These are phyloP conservation scores for Polydrusus cervinus DNA, from an alignment of 2,888 invertebrate genomes.

Conservation along the genomic window DNA sequence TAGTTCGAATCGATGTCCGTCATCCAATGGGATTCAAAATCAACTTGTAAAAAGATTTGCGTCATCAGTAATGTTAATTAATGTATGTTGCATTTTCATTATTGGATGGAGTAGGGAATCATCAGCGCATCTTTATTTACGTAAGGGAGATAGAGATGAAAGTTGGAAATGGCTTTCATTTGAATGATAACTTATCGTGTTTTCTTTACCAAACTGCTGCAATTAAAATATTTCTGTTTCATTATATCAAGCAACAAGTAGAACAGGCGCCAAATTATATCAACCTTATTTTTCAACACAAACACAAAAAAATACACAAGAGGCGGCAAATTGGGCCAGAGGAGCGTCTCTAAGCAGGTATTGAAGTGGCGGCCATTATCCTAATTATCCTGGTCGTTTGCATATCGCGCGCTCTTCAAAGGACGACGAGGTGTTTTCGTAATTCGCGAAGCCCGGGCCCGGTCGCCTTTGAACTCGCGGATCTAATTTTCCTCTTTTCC, in stretches of 20 bases:
- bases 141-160: no score
- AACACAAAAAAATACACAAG: constrained; percentile 40
- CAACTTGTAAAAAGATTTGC: constrained; percentile 32
- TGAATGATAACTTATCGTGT: no score
- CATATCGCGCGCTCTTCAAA: constrained; percentile 70
- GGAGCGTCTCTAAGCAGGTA: constrained; percentile 38
- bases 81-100: constrained; percentile 9
- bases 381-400: constrained; percentile 72
- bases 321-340: constrained; percentile 54
- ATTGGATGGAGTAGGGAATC: neutral
- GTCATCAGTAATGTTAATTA: constrained; percentile 46
- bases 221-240: no score
- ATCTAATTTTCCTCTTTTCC: constrained; percentile 69
- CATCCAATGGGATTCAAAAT: constrained; percentile 35
- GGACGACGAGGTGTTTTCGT: constrained; percentile 71
- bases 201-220: no score
- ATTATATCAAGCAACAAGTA: constrained; percentile 17
- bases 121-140: no score
- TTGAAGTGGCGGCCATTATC: constrained; percentile 70
- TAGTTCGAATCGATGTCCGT: constrained; percentile 27
- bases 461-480: constrained; percentile 69
- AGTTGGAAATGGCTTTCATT: no score
- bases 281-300: constrained; percentile 17
- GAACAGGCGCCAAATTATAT: neutral
- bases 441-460: constrained; percentile 68